Base-by-base conservation (phyloP, 1,140 invertebrate genomes). In the Nylanderia fulva region DNA sequence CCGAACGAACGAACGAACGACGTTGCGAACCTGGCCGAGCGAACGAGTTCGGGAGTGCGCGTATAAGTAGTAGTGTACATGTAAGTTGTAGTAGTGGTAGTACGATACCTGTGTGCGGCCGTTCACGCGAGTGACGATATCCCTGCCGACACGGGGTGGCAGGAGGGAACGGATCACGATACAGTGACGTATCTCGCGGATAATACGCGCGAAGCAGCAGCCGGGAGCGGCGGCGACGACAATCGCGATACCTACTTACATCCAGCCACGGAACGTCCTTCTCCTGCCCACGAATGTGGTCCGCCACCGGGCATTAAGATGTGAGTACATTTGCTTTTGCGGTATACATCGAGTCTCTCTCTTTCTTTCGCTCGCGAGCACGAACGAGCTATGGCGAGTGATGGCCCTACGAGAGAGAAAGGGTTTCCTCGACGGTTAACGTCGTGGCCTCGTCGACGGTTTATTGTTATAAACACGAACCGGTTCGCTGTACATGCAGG, bases 291-390 rank as follows among this genome's bases (percentile, higher is more conserved):
- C 87, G 90, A 90, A 91, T 91, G 90, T 86, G 77, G 88, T 74
- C 76, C 85, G 64, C 71, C 64, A 58, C 54, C 66, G 86, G 68
- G 72, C 86, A 69, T 90, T 91, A 91, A 91, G 74, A 91, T 91
- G 91, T 91, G 60, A 91, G 91, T 90, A 86, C 42, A 48, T 29
- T 69, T 54, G 58, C 24, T 36, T 84, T 71, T 52, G 45, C 7
- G 80, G 42, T 33, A 71, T 13, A 8, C 24, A 24, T 29, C 15
- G 61, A 45, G 56, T 52, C 54, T 54, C 27, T 18, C 72, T 63
- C 18, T 29, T 39, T 27, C 39, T 21, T 6, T 54, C 39, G 56
- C 48, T 69, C 33, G 13, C 13, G 13, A 24, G 39, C 33, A 24
- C 27, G n/a, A 24, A 63, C 45, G 21, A 84, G 69, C 29, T 58